These are phyloP conservation scores for Aurelia coerulea DNA, from an alignment of 30 jellyfish, hydroid and myxozoan species.

Conservation along the genomic window DNA sequence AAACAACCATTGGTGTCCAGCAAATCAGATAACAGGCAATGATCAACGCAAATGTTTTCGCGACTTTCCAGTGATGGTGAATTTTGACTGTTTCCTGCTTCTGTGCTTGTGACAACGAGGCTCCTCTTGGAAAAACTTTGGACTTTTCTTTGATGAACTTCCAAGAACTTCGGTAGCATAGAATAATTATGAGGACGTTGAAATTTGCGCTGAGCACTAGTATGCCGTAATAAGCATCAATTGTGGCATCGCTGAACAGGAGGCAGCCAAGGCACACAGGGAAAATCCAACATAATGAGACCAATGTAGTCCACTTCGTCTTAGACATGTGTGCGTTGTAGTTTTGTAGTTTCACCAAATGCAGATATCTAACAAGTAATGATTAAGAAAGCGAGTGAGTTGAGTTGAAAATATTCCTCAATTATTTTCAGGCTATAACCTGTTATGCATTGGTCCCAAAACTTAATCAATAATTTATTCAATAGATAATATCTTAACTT, in stretches of 20 bases:
- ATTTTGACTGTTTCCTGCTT: slow-evolving; percentile 1
- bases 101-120: background rate
- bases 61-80: slow-evolving; percentile 60
- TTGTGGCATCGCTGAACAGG: slow-evolving; percentile 40
- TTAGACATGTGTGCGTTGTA: slow-evolving; percentile 41
- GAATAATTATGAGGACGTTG: slow-evolving; percentile 17
- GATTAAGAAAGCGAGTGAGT: too few relatives aligned
- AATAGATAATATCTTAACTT: too few relatives aligned
- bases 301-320: slow-evolving; percentile 16
- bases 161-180: slow-evolving; percentile 54
- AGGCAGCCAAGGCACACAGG: slow-evolving; percentile 48
- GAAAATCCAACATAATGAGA: slow-evolving; percentile 32
- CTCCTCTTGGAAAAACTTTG: slow-evolving; percentile 20
- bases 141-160: slow-evolving; percentile 39
- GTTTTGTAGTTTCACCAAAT: slow-evolving; percentile 56
- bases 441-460: too few relatives aligned
- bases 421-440: too few relatives aligned
- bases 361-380: slow-evolving; percentile 32
- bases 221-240: slow-evolving; percentile 36
- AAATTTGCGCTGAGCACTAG: slow-evolving; percentile 36
- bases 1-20: slow-evolving; percentile 68
- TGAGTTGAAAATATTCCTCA: too few relatives aligned
- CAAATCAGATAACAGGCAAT: slow-evolving; percentile 45
- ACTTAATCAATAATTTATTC: too few relatives aligned
- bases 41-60: slow-evolving; percentile 63